These are phyloP conservation scores for Burhinus oedicnemus DNA, from an alignment of 2,113 vertebrate species.

Conservation along the genomic window DNA sequence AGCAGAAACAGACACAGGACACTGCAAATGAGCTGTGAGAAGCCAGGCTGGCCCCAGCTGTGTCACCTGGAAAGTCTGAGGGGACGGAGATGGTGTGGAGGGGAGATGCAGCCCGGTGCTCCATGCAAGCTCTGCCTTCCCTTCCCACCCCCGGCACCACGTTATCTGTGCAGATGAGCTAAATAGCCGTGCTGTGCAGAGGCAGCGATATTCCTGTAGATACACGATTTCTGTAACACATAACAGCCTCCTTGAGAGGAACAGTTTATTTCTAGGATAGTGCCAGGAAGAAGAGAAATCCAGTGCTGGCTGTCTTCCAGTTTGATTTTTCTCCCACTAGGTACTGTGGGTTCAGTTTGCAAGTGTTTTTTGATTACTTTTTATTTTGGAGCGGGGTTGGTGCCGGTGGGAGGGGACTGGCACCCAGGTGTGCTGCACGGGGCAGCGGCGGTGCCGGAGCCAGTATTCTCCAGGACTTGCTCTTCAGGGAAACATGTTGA, in stretches of 20 bases:
- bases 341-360: background rate
- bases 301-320: background rate
- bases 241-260: background rate
- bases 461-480: background rate
- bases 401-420: background rate
- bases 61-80: background rate
- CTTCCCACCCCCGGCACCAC: background rate
- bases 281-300: background rate
- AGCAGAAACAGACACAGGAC: background rate
- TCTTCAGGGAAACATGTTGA: background rate
- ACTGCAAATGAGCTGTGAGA: constrained; percentile 12
- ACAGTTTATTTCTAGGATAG: background rate
- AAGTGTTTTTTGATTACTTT: background rate
- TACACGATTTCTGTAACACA: background rate
- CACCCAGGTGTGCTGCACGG: fast-evolving
- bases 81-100: background rate
- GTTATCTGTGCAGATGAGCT: background rate
- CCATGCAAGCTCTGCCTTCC: background rate
- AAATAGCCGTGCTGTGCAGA: background rate
- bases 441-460: fast-evolving
- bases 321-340: background rate
- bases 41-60: background rate
- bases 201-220: background rate
- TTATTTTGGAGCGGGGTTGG: background rate
- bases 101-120: background rate